A percentile compares a stretch with the other conserved stretches of the same genome.
phyloP scores from a whole-genome alignment of 2,797 vertebrate genomes.

The Ataeniobius toweri region DNA sequence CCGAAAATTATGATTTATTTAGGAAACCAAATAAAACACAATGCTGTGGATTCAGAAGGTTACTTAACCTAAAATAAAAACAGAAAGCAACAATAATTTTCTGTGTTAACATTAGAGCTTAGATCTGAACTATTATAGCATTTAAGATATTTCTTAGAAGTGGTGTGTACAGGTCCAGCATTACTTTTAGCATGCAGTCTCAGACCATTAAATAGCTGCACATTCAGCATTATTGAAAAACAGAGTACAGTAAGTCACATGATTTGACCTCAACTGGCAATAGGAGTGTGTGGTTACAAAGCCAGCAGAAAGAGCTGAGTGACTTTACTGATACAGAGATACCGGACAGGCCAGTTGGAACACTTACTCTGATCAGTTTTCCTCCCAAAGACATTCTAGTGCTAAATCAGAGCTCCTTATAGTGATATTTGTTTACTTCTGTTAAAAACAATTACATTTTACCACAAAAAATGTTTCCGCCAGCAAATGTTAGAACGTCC shows the following conservation, averaged over 20 bases:
- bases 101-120: not conserved
- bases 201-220: not conserved
- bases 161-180: not conserved
- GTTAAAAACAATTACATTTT: not conserved
- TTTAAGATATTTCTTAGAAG: not conserved
- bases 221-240: constrained; percentile 8
- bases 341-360: not conserved
- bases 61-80: not conserved
- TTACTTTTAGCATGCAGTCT: not conserved
- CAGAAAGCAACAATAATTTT: not conserved
- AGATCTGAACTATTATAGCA: too few relatives aligned
- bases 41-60: not conserved
- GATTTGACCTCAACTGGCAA: constrained; percentile 39
- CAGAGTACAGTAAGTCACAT: constrained; percentile 56
- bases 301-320: constrained; percentile 43
- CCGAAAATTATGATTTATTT: not conserved
- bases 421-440: not conserved
- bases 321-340: constrained; percentile 32
- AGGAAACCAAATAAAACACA: not conserved
- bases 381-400: not conserved
- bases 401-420: not conserved
- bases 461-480: not conserved
- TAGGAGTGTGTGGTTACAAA: constrained; percentile 7
- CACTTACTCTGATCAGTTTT: not conserved
- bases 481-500: not conserved